Evolutionary conservation across 2,797 vertebrate species (phyloP).

Genomic region (Octomys mimax): DNA sequence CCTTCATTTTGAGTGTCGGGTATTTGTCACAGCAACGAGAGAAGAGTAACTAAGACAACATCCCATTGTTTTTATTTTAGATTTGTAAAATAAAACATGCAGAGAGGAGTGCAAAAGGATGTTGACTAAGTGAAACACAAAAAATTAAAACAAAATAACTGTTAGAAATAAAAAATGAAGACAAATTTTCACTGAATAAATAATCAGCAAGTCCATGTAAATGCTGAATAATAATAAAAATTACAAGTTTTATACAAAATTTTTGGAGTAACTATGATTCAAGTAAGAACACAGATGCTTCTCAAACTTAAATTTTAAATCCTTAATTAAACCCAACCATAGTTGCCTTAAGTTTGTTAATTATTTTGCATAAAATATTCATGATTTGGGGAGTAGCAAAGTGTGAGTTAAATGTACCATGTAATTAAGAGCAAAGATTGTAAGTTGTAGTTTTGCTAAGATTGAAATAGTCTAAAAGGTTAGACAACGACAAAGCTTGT

Average conservation of each 20-base stretch:
- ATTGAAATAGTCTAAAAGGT: conserved; percentile 9
- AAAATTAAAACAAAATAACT: background rate
- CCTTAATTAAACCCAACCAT: background rate
- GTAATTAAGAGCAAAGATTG: background rate
- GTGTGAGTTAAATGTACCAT: background rate
- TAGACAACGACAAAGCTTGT: background rate
- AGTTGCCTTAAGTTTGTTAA: background rate
- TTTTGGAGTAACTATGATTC: background rate
- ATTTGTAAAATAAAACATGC: background rate
- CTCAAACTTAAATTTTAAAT: background rate
- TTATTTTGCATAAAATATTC: background rate
- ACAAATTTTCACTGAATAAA: background rate
- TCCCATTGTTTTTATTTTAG: conserved; percentile 1
- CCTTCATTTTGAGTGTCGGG: too few species aligned
- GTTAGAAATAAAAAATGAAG: background rate
- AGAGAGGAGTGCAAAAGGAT: background rate
- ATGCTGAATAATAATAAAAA: background rate
- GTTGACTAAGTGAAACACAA: background rate
- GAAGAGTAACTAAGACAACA: too few species aligned
- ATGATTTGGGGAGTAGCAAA: background rate
- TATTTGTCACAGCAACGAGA: too few species aligned
- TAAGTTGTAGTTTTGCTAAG: background rate
- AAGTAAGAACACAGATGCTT: background rate
- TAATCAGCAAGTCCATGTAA: background rate
- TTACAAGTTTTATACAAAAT: background rate